These are phyloP conservation scores for Siniperca knerii DNA, from an alignment of 2,113 vertebrate genomes.

Conservation along the genomic window DNA sequence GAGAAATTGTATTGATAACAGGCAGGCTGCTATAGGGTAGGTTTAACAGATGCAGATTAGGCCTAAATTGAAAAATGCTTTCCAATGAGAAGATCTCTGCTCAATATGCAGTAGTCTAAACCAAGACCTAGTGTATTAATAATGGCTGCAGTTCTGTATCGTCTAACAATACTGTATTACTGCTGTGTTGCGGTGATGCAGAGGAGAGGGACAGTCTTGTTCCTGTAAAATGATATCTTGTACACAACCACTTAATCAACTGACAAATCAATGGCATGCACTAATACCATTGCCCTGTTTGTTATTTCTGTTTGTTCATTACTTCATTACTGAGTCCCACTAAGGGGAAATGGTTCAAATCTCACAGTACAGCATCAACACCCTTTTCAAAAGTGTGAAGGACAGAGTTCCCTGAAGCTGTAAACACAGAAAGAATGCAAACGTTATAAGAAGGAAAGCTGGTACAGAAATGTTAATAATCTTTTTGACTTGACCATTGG, in stretches of 20 bases:
- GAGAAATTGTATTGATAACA: constrained; percentile 56
- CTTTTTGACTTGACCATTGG: constrained; percentile 15
- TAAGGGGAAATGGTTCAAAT: constrained; percentile 36
- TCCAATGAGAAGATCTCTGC: not conserved
- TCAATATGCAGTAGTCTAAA: constrained; percentile 20
- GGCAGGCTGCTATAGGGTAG: constrained; percentile 13
- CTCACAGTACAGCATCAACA: constrained; percentile 37
- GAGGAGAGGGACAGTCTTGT: constrained; percentile 50
- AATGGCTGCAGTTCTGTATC: constrained; percentile 31
- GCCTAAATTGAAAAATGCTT: constrained; percentile 9
- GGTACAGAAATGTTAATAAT: constrained; percentile 6
- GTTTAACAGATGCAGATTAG: constrained; percentile 54
- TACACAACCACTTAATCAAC: constrained; percentile 69
- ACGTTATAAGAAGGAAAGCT: not conserved
- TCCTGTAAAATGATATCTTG: constrained; percentile 65
- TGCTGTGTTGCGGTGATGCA: constrained; percentile 45
- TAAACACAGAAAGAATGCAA: constrained; percentile 18
- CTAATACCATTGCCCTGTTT: constrained; percentile 66
- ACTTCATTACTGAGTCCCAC: constrained; percentile 58
- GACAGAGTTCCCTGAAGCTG: constrained; percentile 23
- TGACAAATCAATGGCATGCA: constrained; percentile 70
- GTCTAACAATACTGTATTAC: constrained; percentile 36
- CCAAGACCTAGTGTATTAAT: constrained; percentile 9
- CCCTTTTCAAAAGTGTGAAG: constrained; percentile 43
- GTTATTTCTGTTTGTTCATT: constrained; percentile 69